Evolutionary conservation across 2,113 vertebrate species (phyloP), one percentile per base, ranked within the genome.

Genomic region (Ptilorrhoa leucosticta): DNA sequence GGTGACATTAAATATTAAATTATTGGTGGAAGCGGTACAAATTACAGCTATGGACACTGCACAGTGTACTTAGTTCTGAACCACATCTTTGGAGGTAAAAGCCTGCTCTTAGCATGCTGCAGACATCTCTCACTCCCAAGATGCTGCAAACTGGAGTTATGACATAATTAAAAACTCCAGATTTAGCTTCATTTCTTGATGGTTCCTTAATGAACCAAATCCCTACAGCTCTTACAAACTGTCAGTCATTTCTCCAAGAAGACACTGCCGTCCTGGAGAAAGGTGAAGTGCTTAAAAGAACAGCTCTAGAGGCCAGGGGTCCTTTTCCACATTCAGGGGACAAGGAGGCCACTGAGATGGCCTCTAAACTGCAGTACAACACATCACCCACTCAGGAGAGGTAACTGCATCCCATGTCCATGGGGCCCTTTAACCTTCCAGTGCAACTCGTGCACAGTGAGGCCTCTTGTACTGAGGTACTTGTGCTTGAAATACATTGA

Each of bases 401-500:
- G 83, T 76, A 94, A 93, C 76, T 54, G 51, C 56, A 77, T 4
- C 37, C 31, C 48, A 75, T 64, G 68, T 89, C 56, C 64, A 45
- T 30, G 35, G 44, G 21, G 31, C 26, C 23, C 54, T 89, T 84
- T 75, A 83, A 53, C 17, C 45, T 92, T 82, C 18, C 81, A 82
- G 31, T 15, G 57, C 51, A 91, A 87, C 51, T 50, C 66, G 60
- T 68, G 53, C 73, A 78, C 48, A 69, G 73, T 78, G 82, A 87
- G 47, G 77, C 57, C 93, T 89, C 96, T 94, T 72, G 51, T 75
- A 84, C 72, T 28, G 63, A 93, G 77, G 80, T 58, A 94, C 93
- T 92, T 96, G 80, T 94, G 94, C 93, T 95, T 91, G 96, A 97
- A 95, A 95, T 97, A 96, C 93, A 93, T 92, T 95, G 94, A 94